Percentiles rank a stretch among this genome's conserved stretches.
Conservation (phyloP, 2,113 vertebrate genomes). For the Tricholaema leucomelas region DNA sequence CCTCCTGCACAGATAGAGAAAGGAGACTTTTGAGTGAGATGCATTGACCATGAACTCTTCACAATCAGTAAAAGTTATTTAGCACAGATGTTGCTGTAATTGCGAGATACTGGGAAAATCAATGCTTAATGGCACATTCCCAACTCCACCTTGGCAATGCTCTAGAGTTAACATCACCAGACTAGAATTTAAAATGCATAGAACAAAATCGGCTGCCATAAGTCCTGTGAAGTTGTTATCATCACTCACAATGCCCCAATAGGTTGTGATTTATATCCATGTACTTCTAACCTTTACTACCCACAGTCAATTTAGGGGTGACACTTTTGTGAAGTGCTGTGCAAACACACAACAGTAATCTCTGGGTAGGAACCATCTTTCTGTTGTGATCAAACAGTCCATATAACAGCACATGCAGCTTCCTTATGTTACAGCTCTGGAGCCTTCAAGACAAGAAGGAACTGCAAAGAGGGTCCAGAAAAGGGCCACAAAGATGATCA, state of each 20-base stretch:
- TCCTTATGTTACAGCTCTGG: too few relatives aligned
- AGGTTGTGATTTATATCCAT: background rate
- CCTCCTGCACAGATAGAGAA: conserved; percentile 4
- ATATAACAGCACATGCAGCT: background rate
- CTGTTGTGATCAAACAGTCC: accelerated
- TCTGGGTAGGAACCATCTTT: background rate
- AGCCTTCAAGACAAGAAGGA: too few relatives aligned
- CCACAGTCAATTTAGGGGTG: background rate
- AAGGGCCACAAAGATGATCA: too few relatives aligned
- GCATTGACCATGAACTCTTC: conserved; percentile 29
- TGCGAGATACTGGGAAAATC: conserved; percentile 70
- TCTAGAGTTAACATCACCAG: conserved; percentile 43
- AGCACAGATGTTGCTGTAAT: conserved; percentile 72
- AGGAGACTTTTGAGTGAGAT: background rate
- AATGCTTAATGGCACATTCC: conserved; percentile 59
- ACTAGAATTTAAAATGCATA: conserved; percentile 61
- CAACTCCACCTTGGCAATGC: conserved; percentile 41
- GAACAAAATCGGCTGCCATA: conserved; percentile 43
- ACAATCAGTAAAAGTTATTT: conserved; percentile 57
- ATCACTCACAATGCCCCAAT: background rate
- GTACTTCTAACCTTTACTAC: background rate
- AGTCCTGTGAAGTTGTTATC: conserved; percentile 25
- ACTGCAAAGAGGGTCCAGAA: too few relatives aligned
- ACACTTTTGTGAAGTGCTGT: background rate
- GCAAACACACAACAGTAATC: background rate